These are phyloP conservation scores for Anabas testudineus DNA, from an alignment of 2,797 vertebrate species.

Conservation along the genomic window DNA sequence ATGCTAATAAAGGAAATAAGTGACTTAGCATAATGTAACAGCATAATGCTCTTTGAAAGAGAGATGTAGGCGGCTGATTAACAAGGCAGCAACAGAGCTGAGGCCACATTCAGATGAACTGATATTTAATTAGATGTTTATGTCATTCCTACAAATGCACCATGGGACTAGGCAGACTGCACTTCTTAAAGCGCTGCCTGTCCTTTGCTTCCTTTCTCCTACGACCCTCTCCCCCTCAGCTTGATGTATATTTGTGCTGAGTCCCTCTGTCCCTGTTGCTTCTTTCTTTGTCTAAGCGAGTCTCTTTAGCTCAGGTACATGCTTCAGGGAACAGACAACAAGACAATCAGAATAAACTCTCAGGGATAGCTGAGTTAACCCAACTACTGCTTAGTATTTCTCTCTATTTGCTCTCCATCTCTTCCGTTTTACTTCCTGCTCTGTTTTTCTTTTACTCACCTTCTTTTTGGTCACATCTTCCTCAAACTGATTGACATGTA, in stretches of 20 bases:
- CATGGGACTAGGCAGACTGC: slow-evolving; percentile 13
- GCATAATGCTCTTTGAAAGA: slow-evolving; percentile 1
- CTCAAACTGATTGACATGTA: neutral
- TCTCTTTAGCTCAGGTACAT: slow-evolving; percentile 72
- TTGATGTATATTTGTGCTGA: slow-evolving; percentile 72
- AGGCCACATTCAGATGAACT: slow-evolving; percentile 22
- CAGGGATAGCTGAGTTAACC: slow-evolving; percentile 43
- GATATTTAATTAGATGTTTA: slow-evolving; percentile 35
- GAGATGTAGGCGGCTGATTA: slow-evolving; percentile 6
- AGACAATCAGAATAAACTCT: slow-evolving; percentile 71
- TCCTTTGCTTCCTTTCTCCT: slow-evolving; percentile 17
- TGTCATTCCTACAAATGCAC: slow-evolving; percentile 19
- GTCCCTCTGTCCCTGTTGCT: slow-evolving; percentile 56
- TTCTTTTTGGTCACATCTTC: neutral
- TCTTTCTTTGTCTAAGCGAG: slow-evolving; percentile 71
- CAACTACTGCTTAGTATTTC: slow-evolving; percentile 36
- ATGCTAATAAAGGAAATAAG: slow-evolving; percentile 1
- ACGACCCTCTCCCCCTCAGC: slow-evolving; percentile 27
- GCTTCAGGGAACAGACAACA: slow-evolving; percentile 72
- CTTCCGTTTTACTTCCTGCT: neutral
- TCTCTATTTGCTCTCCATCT: slow-evolving; percentile 9
- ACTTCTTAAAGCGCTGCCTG: slow-evolving; percentile 22
- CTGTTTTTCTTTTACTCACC: neutral
- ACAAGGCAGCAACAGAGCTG: slow-evolving; percentile 12
- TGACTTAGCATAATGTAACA: neutral